Conservation (phyloP, 1,140 invertebrate species). For the Zaprionus davidi region DNA sequence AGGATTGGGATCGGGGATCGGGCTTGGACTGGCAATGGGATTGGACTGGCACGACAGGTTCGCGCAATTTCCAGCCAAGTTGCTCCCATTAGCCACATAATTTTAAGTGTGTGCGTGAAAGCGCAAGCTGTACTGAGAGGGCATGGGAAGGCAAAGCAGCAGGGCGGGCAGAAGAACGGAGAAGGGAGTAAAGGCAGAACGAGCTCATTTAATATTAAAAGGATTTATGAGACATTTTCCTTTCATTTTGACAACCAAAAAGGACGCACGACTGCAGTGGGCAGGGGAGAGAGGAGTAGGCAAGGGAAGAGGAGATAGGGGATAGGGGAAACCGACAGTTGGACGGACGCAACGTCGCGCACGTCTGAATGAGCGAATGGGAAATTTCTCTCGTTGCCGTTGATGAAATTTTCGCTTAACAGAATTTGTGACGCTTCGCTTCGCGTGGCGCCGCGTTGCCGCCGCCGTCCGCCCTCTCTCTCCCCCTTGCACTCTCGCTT, state of each 20-base stretch:
- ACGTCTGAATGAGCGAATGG: conserved; percentile 51
- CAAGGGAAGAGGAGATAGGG: background rate
- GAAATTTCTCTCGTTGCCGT: conserved; percentile 69
- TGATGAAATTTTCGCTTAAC: conserved; percentile 83
- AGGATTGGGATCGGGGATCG: background rate
- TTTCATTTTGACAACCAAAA: conserved; percentile 80
- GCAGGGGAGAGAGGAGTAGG: background rate
- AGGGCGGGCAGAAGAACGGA: background rate
- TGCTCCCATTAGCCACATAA: conserved; percentile 82
- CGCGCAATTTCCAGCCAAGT: conserved; percentile 79
- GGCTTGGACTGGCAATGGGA: conserved; percentile 36
- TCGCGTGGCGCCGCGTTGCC: conserved; percentile 55
- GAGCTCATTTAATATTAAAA: conserved; percentile 83
- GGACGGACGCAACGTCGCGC: conserved; percentile 7
- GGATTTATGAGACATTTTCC: conserved; percentile 83
- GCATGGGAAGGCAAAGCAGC: no score
- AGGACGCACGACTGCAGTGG: conserved; percentile 11
- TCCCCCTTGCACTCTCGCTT: conserved; percentile 43
- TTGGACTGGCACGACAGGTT: conserved; percentile 47
- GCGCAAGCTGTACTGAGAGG: background rate
- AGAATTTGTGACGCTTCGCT: conserved; percentile 79
- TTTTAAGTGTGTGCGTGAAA: conserved; percentile 79
- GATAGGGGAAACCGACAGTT: background rate
- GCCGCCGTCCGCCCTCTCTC: conserved; percentile 26
- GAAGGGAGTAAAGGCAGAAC: conserved; percentile 29